A percentile compares a stretch with the other conserved stretches of the same genome.
Conservation (phyloP, 2,888 invertebrate species). For the Mythimna impura region DNA sequence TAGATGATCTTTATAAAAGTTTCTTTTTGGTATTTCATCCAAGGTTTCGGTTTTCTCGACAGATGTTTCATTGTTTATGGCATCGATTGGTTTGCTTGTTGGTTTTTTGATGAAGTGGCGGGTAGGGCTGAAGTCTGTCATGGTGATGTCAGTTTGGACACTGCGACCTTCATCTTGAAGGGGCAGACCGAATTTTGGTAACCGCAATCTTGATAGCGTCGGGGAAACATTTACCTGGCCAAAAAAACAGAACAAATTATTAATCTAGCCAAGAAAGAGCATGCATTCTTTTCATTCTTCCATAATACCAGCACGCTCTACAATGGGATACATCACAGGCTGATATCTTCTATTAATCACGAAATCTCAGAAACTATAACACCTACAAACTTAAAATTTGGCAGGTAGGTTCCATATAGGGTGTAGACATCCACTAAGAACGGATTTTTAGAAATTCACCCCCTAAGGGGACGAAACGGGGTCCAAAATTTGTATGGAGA, state of each 20-base stretch:
- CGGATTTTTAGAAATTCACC: too few relatives aligned
- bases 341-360: background rate
- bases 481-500: too few relatives aligned
- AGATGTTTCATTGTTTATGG: slow-evolving; percentile 13
- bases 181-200: slow-evolving; percentile 37
- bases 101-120: background rate
- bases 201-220: slow-evolving; percentile 37
- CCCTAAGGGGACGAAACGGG: too few relatives aligned
- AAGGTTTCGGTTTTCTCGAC: slow-evolving; percentile 26
- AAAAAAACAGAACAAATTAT: slow-evolving; percentile 1
- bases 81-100: background rate
- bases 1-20: slow-evolving; percentile 66
- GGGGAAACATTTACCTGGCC: slow-evolving; percentile 54
- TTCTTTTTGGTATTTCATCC: slow-evolving; percentile 45
- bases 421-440: too few relatives aligned
- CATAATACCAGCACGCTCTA: background rate
- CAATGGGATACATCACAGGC: background rate
- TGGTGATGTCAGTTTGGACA: slow-evolving; percentile 52
- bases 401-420: too few relatives aligned
- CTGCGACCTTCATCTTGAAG: background rate
- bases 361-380: too few relatives aligned
- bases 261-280: background rate
- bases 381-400: too few relatives aligned
- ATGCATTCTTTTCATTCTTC: background rate
- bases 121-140: slow-evolving; percentile 44